A percentile compares a stretch with the other conserved stretches of the same genome.
These are phyloP conservation scores for Lasioglossum zephyrum DNA, from an alignment of 2,888 invertebrate genomes.

Conservation along the genomic window DNA sequence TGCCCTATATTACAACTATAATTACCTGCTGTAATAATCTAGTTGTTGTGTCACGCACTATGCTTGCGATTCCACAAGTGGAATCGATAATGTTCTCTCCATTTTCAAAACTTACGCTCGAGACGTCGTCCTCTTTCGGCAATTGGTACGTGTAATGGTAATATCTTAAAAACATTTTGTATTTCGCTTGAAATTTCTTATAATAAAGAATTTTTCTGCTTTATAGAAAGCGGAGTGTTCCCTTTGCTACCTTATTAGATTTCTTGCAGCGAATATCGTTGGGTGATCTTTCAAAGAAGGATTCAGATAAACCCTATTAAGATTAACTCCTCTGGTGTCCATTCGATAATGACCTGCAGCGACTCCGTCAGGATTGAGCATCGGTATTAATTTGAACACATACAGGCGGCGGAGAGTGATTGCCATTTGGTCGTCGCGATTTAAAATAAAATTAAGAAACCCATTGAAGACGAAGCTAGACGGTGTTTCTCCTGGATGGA, in stretches of 20 bases:
- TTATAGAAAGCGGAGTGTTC: constrained; percentile 60
- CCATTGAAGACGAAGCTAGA: constrained; percentile 96
- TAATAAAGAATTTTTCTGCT: constrained; percentile 7
- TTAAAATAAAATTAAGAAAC: constrained; percentile 91
- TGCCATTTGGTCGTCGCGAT: constrained; percentile 91
- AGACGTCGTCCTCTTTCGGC: constrained; percentile 84
- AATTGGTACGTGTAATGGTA: constrained; percentile 89
- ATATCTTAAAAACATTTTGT: constrained; percentile 85
- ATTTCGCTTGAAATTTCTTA: constrained; percentile 4
- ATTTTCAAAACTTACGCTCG: constrained; percentile 65
- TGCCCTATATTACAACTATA: constrained; percentile 1
- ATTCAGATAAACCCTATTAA: constrained; percentile 94
- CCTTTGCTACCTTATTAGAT: constrained; percentile 87
- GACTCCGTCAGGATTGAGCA: constrained; percentile 96
- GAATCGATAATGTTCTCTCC: constrained; percentile 54
- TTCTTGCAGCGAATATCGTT: constrained; percentile 93
- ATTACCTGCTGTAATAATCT: constrained; percentile 79
- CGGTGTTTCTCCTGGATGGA: constrained; percentile 97
- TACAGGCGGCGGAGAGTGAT: constrained; percentile 89
- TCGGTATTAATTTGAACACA: constrained; percentile 96
- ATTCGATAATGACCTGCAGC: constrained; percentile 94
- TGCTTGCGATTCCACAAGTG: constrained; percentile 66
- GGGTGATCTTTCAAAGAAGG: constrained; percentile 91
- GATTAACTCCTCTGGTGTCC: constrained; percentile 94
- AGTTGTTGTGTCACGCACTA: constrained; percentile 76